Evolutionary conservation across 2,797 vertebrate genomes (phyloP), one percentile per base, ranked within the genome.

Genomic region (Mionectes olivaceus): DNA sequence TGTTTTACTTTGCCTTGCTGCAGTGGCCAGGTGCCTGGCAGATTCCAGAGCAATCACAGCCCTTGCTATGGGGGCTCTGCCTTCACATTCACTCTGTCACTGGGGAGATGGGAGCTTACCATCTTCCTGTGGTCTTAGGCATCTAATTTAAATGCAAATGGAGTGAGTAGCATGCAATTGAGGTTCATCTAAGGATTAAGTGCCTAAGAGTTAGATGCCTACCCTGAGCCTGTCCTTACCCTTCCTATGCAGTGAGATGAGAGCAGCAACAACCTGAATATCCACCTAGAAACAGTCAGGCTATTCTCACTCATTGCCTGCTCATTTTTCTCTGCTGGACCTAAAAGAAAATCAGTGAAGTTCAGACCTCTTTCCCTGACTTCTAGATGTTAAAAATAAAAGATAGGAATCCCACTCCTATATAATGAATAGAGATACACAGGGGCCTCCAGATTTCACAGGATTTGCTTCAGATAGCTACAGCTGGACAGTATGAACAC

Each of bases 121-220:
- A 39, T 30, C 44, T 73, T 92, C 43, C 79, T 60, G 64, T 53
- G 80, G 30, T 80, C 53, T 93, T 30, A 93, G 71, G 64, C 23
- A 76, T 35, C 49, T 70, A 83, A 80, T 89, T 91, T 73, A 84
- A 75, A 90, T 87, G 77, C 19, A 87, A 92, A 92, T 61, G 22
- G 52, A 76, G 25, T 63, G 44, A 80, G 46, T 23, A 85, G 23
- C 56, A 67, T n/a, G 33, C 30, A 82, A 68, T 44, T 64, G 68
- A 94, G 32, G 61, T 70, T 87, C 24, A 74, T 77, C 71, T 89
- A 70, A 87, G 63, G 43, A 76, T 69, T 83, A 86, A 64, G 57
- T 46, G 28, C 32, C 46, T 59, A 63, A 76, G 33, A 80, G 47
- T 43, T 70, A 59, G 69, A 46, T 70, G 39, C 9, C 28, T 71